A percentile compares a stretch with the other conserved stretches of the same genome.
phyloP scores from a whole-genome alignment of 2,797 vertebrate species.

The Pseudomugil tenellus region DNA sequence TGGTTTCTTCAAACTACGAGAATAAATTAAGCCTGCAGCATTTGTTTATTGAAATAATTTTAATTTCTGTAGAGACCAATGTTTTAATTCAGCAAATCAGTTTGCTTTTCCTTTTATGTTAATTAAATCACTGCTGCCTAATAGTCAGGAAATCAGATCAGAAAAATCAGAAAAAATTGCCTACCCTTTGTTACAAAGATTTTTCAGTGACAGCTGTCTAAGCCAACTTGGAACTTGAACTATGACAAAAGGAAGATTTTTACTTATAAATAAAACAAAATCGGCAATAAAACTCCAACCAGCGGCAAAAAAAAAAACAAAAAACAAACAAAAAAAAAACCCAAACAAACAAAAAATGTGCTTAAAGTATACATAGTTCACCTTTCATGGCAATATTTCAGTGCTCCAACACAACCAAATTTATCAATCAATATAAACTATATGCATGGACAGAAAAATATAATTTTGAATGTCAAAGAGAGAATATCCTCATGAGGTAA shows the following conservation, averaged over 20 bases:
- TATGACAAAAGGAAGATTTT: neutral
- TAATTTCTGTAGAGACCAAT: slow-evolving; percentile 19
- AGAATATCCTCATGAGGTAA: neutral
- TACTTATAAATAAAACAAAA: neutral
- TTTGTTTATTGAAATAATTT: slow-evolving; percentile 8
- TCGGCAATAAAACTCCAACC: no score
- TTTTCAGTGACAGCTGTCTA: neutral
- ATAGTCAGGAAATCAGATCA: neutral
- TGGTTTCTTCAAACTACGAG: neutral
- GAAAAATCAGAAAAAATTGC: neutral
- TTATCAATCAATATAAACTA: neutral
- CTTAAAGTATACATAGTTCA: neutral
- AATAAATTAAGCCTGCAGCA: neutral
- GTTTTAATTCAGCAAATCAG: slow-evolving; percentile 11
- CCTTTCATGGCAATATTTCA: neutral
- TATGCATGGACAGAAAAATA: neutral
- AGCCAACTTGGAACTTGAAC: neutral
- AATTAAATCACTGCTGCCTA: neutral
- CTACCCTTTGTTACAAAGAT: neutral
- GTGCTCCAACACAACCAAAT: neutral
- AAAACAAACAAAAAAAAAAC: no score
- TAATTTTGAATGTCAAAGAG: neutral
- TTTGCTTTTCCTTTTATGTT: neutral
- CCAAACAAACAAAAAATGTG: neutral
- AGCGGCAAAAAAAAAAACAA: neutral